Evolutionary conservation across 2,888 invertebrate genomes (phyloP).

Genomic region (Stramonita haemastoma): DNA sequence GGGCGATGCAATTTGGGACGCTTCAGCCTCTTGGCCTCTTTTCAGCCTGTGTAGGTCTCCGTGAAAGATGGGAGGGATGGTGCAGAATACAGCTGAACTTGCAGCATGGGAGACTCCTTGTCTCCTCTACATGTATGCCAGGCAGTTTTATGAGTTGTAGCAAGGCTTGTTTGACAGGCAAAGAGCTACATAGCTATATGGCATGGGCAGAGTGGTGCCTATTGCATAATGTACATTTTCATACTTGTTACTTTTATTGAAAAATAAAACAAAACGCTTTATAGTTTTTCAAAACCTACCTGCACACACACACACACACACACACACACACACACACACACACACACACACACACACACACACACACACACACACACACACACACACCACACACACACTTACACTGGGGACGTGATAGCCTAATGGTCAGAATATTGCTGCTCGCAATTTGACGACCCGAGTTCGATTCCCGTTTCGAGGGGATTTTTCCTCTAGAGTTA

Average conservation of each 20-base stretch:
- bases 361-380: neutral
- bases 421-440: too few relatives aligned
- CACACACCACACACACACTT: too few relatives aligned
- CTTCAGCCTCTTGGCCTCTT: conserved; percentile 24
- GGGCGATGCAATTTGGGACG: conserved; percentile 28
- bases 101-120: neutral
- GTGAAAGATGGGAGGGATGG: neutral
- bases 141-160: conserved; percentile 1
- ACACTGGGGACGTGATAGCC: too few relatives aligned
- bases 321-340: neutral
- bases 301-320: neutral
- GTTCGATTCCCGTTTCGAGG: too few relatives aligned
- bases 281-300: neutral
- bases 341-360: neutral
- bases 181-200: neutral
- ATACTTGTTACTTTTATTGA: too few relatives aligned
- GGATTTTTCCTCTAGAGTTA: too few relatives aligned
- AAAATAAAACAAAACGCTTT: too few relatives aligned
- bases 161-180: neutral
- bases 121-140: neutral
- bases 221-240: too few relatives aligned
- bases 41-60: conserved; percentile 14
- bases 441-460: too few relatives aligned
- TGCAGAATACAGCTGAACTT: neutral
- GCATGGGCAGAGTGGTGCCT: neutral